Percentiles rank a stretch among this genome's conserved stretches.
Evolutionary conservation across 2,113 vertebrate species (phyloP).

Genomic region (Litocranius walleri): DNA sequence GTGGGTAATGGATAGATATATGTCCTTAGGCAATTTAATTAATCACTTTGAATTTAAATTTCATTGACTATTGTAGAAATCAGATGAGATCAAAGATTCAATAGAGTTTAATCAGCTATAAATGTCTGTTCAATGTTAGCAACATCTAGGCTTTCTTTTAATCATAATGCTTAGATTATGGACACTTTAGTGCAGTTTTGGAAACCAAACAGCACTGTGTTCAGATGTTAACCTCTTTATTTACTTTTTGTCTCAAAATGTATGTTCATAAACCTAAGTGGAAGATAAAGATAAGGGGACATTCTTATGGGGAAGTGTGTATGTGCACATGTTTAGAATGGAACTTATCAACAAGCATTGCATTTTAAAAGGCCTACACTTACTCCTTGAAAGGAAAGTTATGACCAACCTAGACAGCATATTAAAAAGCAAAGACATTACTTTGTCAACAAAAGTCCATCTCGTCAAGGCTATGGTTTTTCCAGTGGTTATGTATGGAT

Average conservation of each 20-base stretch:
- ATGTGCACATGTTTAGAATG: not conserved
- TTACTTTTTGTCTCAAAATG: not conserved
- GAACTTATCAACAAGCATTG: not conserved
- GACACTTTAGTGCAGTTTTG: not conserved
- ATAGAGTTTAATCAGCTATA: not conserved
- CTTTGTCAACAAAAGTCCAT: too few species aligned
- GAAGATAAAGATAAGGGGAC: not conserved
- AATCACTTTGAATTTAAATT: not conserved
- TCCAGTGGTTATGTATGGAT: too few species aligned
- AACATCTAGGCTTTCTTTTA: not conserved
- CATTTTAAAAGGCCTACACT: not conserved
- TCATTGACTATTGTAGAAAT: not conserved
- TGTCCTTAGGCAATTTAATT: not conserved
- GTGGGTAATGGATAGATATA: not conserved
- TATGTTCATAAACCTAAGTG: not conserved
- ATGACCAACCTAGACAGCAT: not conserved
- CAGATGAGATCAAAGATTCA: not conserved
- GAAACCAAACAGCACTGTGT: not conserved
- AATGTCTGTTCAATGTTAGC: not conserved
- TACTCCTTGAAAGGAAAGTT: not conserved
- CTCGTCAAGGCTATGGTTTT: too few species aligned
- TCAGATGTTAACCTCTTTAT: not conserved
- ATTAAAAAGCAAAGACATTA: not conserved
- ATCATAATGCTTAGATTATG: not conserved
- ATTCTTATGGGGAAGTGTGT: not conserved